These are phyloP conservation scores for Sorex fumeus DNA, from an alignment of 2,113 vertebrate genomes.

Conservation along the genomic window DNA sequence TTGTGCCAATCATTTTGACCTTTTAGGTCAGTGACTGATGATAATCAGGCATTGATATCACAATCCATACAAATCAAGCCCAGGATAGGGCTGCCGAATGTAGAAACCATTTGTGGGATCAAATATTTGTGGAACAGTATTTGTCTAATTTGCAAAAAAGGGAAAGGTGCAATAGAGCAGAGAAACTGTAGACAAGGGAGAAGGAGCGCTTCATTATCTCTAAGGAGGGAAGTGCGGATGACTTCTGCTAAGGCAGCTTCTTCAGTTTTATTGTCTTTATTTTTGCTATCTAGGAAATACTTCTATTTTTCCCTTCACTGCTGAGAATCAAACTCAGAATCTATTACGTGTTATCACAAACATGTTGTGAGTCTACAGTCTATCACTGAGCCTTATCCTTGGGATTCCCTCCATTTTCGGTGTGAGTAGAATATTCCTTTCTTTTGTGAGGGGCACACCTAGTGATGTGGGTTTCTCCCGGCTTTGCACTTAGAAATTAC, in stretches of 20 bases:
- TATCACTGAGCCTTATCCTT: too few relatives aligned
- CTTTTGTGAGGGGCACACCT: too few relatives aligned
- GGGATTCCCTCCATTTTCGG: too few relatives aligned
- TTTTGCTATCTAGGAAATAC: neutral
- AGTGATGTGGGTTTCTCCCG: too few relatives aligned
- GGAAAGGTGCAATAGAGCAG: neutral
- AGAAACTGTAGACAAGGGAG: neutral
- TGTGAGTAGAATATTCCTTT: too few relatives aligned
- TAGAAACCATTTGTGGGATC: neutral
- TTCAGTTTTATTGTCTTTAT: neutral
- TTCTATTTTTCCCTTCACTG: neutral
- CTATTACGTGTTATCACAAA: too few relatives aligned
- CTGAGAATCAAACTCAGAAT: too few relatives aligned
- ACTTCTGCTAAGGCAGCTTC: neutral
- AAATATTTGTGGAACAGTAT: constrained; percentile 70
- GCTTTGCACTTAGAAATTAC: too few relatives aligned
- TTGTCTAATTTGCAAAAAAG: constrained; percentile 39
- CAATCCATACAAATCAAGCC: constrained; percentile 62
- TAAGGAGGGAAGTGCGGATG: constrained; percentile 40
- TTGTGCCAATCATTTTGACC: constrained; percentile 54
- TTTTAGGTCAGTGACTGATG: neutral
- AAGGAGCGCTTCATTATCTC: constrained; percentile 26
- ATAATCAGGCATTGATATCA: constrained; percentile 10
- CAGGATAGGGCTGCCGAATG: neutral
- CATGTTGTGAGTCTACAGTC: too few relatives aligned